These are phyloP conservation scores for Drosophila colorata DNA, from an alignment of 2,888 invertebrate genomes.

Conservation along the genomic window DNA sequence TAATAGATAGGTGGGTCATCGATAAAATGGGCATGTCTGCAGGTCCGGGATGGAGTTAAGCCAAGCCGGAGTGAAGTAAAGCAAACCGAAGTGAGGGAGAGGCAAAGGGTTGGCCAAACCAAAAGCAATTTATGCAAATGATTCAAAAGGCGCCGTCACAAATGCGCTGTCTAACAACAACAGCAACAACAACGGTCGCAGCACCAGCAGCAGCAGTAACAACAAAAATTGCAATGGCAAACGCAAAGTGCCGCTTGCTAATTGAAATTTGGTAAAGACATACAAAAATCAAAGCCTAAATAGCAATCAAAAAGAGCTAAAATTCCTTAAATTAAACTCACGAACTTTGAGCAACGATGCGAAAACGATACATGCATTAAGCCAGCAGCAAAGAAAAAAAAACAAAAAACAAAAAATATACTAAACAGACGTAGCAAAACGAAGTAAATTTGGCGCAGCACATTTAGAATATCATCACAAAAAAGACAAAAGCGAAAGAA, in stretches of 20 bases:
- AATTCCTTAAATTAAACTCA: constrained; percentile 82
- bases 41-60: constrained; percentile 45
- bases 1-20: constrained; percentile 61
- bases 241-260: constrained; percentile 80
- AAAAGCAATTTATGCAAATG: constrained; percentile 80
- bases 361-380: constrained; percentile 81
- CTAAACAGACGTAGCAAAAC: constrained; percentile 65
- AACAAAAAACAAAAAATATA: constrained; percentile 36
- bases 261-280: constrained; percentile 67
- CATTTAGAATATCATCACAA: constrained; percentile 84
- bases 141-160: constrained; percentile 75
- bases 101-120: constrained; percentile 70
- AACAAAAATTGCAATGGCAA: constrained; percentile 29
- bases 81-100: constrained; percentile 9
- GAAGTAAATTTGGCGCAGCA: constrained; percentile 79
- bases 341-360: constrained; percentile 81
- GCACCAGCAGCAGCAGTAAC: constrained; percentile 9
- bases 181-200: constrained; percentile 21
- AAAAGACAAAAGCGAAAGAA: constrained; percentile 42
- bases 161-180: constrained; percentile 49
- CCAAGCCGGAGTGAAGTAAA: constrained; percentile 15
- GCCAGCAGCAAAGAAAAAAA: constrained; percentile 55
- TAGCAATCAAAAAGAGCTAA: constrained; percentile 78
- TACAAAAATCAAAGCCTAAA: constrained; percentile 73
- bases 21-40: constrained; percentile 61